Evolutionary conservation across 2,888 invertebrate species (phyloP).

Genomic region (Junonia oenone): DNA sequence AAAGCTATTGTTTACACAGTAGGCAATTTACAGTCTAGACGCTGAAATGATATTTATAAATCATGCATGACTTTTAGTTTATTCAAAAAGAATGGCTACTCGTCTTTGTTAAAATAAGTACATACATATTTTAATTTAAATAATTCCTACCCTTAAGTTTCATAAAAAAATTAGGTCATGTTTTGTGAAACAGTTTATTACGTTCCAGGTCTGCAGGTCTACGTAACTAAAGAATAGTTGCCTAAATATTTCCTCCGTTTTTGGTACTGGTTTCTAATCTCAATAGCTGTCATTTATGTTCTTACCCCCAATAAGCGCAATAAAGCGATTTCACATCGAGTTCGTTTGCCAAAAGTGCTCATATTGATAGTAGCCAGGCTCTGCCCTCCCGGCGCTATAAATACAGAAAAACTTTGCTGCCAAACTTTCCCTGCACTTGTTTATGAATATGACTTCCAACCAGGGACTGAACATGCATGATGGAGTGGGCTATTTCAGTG

Average conservation of each 20-base stretch:
- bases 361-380: conserved; percentile 36
- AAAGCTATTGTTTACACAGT: not conserved
- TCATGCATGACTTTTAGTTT: too few species aligned
- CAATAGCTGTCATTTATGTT: conserved; percentile 11
- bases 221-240: not conserved
- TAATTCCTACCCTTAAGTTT: too few species aligned
- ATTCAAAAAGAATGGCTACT: too few species aligned
- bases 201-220: not conserved
- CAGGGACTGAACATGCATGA: conserved; percentile 38
- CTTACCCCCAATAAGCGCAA: conserved; percentile 25
- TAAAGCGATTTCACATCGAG: conserved; percentile 35
- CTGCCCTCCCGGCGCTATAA: conserved; percentile 49
- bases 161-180: too few species aligned
- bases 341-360: conserved; percentile 38
- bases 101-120: too few species aligned
- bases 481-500: conserved; percentile 22
- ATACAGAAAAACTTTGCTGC: conserved; percentile 68
- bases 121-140: too few species aligned
- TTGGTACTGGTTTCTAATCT: conserved; percentile 8
- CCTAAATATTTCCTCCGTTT: not conserved
- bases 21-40: not conserved
- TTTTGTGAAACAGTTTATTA: not conserved
- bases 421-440: conserved; percentile 67
- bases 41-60: too few species aligned
- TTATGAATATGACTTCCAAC: conserved; percentile 57